Percentiles rank a stretch among this genome's conserved stretches.
phyloP scores from a whole-genome alignment of 2,113 vertebrate genomes.

The Cinclus mexicanus region DNA sequence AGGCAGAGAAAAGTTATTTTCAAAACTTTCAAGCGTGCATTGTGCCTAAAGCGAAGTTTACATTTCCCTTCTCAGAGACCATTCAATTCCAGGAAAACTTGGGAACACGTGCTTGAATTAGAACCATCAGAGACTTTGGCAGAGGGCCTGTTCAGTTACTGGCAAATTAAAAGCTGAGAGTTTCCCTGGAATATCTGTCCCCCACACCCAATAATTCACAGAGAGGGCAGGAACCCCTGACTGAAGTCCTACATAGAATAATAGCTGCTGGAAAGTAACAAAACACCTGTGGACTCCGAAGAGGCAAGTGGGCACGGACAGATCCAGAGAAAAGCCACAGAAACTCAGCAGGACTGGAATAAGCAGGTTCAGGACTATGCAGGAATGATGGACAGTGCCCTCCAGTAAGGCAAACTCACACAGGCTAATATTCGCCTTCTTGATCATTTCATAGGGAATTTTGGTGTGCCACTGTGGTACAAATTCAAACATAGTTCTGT shows the following conservation, averaged over 20 bases:
- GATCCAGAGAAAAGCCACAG: neutral
- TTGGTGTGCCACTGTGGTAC: neutral
- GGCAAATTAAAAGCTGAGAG: neutral
- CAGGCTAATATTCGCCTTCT: fast-evolving
- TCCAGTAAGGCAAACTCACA: neutral
- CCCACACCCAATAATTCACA: too few relatives aligned
- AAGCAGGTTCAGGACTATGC: too few relatives aligned
- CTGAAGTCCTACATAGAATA: neutral
- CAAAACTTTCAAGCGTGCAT: neutral
- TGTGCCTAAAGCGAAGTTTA: neutral
- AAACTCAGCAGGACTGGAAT: neutral
- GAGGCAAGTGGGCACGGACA: neutral
- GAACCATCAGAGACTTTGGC: neutral
- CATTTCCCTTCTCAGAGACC: neutral
- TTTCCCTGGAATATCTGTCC: neutral
- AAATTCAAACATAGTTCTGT: neutral
- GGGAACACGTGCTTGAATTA: neutral
- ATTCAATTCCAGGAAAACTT: neutral
- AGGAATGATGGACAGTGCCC: neutral
- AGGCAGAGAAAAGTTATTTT: conserved; percentile 34
- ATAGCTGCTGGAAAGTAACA: neutral
- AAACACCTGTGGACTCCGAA: neutral
- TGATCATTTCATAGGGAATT: neutral
- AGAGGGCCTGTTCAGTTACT: neutral
- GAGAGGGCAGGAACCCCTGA: neutral